A percentile compares a stretch with the other conserved stretches of the same genome.
These are phyloP conservation scores for Drosophila melanosoma DNA, from an alignment of 2,888 invertebrate species.

Conservation along the genomic window DNA sequence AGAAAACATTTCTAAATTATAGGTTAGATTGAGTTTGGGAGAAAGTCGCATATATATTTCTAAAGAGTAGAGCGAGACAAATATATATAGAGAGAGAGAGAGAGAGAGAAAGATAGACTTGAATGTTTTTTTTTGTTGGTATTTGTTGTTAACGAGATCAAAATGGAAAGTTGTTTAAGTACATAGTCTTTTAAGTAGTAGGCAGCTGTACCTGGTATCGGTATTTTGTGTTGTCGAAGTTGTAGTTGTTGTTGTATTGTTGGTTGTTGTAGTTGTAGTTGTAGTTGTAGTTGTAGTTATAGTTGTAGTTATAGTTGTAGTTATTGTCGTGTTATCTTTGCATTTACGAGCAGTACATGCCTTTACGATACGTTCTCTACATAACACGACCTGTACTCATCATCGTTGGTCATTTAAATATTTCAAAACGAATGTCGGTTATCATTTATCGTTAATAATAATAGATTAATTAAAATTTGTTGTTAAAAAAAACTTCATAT, in stretches of 20 bases:
- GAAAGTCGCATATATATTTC: slow-evolving; percentile 37
- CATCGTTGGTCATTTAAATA: slow-evolving; percentile 44
- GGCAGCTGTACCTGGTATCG: slow-evolving; percentile 80
- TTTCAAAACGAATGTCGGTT: slow-evolving; percentile 30
- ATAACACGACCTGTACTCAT: slow-evolving; percentile 82
- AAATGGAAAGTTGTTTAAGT: slow-evolving; percentile 69
- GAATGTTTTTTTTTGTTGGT: slow-evolving; percentile 29
- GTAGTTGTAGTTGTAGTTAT: slow-evolving; percentile 54
- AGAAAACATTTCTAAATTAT: slow-evolving; percentile 52
- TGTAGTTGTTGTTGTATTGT: slow-evolving; percentile 60
- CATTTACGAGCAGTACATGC: slow-evolving; percentile 77
- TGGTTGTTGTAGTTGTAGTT: slow-evolving; percentile 35
- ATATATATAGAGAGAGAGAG: slow-evolving; percentile 40
- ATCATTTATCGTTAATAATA: slow-evolving; percentile 41
- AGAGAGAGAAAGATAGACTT: slow-evolving; percentile 51
- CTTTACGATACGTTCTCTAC: slow-evolving; percentile 82
- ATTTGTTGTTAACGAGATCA: slow-evolving; percentile 64
- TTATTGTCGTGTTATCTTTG: slow-evolving; percentile 80
- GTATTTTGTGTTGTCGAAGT: slow-evolving; percentile 76
- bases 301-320: slow-evolving; percentile 56
- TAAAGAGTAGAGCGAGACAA: slow-evolving; percentile 43
- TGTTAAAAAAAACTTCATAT: slow-evolving; percentile 17
- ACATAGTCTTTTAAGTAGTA: slow-evolving; percentile 53
- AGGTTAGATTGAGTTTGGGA: slow-evolving; percentile 58
- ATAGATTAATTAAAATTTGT: slow-evolving; percentile 43